Percentiles rank a stretch among this genome's conserved stretches.
phyloP scores from a whole-genome alignment of 2,113 vertebrate genomes.

The Callorhinus ursinus region DNA sequence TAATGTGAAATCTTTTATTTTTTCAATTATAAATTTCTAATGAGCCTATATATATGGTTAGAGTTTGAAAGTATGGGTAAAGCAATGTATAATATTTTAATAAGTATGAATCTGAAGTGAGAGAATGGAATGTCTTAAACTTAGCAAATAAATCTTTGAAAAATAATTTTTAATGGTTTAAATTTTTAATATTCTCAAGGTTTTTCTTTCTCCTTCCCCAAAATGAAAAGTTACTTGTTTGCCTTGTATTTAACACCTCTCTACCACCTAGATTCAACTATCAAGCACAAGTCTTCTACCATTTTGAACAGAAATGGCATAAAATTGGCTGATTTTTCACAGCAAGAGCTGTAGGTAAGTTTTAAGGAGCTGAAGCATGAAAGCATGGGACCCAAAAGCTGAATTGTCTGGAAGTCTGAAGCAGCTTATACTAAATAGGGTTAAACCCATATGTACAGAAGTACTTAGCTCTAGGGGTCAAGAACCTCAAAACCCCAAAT shows the following conservation, averaged over 20 bases:
- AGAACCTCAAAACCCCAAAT: background rate
- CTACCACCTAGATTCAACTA: background rate
- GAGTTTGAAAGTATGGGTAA: background rate
- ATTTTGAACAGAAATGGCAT: slow-evolving; percentile 48
- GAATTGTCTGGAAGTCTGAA: background rate
- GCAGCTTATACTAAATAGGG: background rate
- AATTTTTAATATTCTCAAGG: background rate
- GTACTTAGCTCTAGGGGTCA: background rate
- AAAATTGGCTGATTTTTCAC: slow-evolving; percentile 21
- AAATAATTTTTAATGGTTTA: background rate
- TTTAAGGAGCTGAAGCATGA: slow-evolving; percentile 25
- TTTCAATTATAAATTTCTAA: background rate
- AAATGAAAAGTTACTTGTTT: background rate
- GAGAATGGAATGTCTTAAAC: background rate
- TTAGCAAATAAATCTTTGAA: background rate
- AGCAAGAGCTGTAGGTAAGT: background rate
- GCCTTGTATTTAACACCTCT: background rate
- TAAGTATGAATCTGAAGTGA: background rate
- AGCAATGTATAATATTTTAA: background rate
- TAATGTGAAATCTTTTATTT: background rate
- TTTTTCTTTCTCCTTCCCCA: background rate
- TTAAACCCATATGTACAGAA: background rate
- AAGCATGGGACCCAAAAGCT: background rate
- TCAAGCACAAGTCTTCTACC: background rate
- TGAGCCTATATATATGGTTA: background rate